phyloP scores from a whole-genome alignment of 2,797 vertebrate species.

The Onychomys torridus region DNA sequence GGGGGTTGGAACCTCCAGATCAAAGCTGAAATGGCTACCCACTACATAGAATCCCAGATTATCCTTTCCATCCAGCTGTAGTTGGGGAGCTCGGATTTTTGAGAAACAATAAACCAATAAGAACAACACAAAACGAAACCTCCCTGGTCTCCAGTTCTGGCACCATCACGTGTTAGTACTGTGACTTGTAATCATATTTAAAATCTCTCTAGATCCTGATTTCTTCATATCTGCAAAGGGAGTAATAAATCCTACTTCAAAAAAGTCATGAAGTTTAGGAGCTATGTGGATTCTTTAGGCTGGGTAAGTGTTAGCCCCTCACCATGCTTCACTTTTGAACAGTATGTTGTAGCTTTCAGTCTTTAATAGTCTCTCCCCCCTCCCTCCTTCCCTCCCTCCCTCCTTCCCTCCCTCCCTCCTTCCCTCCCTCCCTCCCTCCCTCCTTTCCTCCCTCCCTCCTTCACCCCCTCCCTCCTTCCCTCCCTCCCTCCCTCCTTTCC shows the following conservation, averaged over 20 bases:
- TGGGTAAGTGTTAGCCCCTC: background rate
- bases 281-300: background rate
- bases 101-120: slow-evolving; percentile 1
- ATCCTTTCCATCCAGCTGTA: background rate
- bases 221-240: background rate
- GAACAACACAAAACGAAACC: background rate
- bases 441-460: too few species aligned
- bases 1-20: too few species aligned
- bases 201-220: background rate
- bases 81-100: background rate
- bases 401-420: background rate
- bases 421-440: background rate
- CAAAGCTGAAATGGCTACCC: too few species aligned
- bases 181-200: slow-evolving; percentile 5
- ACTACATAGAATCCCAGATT: background rate
- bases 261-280: slow-evolving; percentile 61
- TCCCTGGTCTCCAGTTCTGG: background rate
- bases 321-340: background rate
- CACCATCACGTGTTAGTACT: background rate
- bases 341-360: background rate
- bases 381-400: background rate
- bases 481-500: background rate
- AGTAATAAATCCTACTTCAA: slow-evolving; percentile 33
- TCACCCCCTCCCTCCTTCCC: background rate
- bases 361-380: background rate